phyloP scores from a whole-genome alignment of 35 echinoderm and acorn worm genomes.

The Patiria miniata region DNA sequence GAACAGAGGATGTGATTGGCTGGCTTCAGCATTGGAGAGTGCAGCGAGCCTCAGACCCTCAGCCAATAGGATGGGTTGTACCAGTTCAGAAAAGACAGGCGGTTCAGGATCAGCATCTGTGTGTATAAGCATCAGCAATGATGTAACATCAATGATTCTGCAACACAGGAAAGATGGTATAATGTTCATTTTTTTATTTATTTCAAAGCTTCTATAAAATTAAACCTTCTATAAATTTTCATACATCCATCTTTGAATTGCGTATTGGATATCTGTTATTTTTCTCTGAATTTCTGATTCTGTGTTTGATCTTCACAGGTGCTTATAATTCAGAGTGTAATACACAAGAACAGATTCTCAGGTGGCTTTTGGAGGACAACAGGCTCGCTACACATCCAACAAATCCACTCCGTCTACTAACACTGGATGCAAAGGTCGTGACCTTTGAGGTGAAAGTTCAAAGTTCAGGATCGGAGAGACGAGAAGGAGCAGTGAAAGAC shows the following conservation, averaged over 20 bases:
- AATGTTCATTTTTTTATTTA: too few relatives aligned
- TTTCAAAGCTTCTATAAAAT: too few relatives aligned
- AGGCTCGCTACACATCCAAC: background rate
- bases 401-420: background rate
- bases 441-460: conserved; percentile 34
- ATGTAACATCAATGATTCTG: conserved; percentile 2
- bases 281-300: too few relatives aligned
- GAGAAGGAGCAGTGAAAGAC: background rate
- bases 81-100: background rate
- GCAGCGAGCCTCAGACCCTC: background rate
- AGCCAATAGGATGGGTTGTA: background rate
- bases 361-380: conserved; percentile 28
- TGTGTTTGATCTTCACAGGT: too few relatives aligned
- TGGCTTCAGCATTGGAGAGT: background rate
- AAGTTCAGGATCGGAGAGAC: background rate
- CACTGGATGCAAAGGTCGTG: conserved; percentile 4
- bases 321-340: background rate
- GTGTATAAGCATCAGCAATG: background rate
- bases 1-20: conserved; percentile 40
- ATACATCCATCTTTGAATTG: too few relatives aligned
- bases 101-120: background rate
- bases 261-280: too few relatives aligned
- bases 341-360: background rate
- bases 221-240: too few relatives aligned
- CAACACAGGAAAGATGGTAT: background rate